These are phyloP conservation scores for Lymantria dispar DNA, from an alignment of 2,888 invertebrate species.

Conservation along the genomic window DNA sequence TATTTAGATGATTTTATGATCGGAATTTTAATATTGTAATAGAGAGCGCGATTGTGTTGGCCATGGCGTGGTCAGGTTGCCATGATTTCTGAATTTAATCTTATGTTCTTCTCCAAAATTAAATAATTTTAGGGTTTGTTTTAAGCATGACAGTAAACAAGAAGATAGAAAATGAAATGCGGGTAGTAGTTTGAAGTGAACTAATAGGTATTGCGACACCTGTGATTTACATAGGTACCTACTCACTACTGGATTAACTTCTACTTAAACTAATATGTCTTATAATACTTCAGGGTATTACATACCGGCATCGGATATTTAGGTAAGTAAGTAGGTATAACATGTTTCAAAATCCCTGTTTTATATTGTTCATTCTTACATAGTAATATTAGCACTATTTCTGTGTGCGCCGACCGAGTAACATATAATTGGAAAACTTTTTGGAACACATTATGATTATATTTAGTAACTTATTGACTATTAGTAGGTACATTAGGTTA, in stretches of 20 bases:
- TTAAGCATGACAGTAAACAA: no score
- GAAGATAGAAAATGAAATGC: no score
- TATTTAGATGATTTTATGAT: no score
- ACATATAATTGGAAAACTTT: constrained; percentile 68
- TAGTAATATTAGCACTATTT: constrained; percentile 44
- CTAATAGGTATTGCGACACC: not conserved
- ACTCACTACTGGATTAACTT: constrained; percentile 23
- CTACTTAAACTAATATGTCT: constrained; percentile 41
- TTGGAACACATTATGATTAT: constrained; percentile 68
- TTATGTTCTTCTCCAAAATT: no score
- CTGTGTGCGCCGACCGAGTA: constrained; percentile 51
- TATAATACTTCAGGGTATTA: constrained; percentile 35
- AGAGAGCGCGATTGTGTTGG: no score
- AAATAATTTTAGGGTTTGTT: no score
- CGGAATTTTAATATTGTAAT: no score
- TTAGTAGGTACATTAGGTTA: constrained; percentile 13
- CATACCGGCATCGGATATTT: constrained; percentile 35
- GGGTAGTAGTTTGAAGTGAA: not conserved
- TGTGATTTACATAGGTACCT: not conserved
- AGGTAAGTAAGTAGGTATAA: constrained; percentile 35
- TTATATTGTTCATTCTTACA: constrained; percentile 57
- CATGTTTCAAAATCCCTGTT: constrained; percentile 68
- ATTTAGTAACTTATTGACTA: constrained; percentile 31
- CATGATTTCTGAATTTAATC: no score
- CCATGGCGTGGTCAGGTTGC: no score